Conservation (phyloP, 1,140 invertebrate genomes). For the Capitella teleta region DNA sequence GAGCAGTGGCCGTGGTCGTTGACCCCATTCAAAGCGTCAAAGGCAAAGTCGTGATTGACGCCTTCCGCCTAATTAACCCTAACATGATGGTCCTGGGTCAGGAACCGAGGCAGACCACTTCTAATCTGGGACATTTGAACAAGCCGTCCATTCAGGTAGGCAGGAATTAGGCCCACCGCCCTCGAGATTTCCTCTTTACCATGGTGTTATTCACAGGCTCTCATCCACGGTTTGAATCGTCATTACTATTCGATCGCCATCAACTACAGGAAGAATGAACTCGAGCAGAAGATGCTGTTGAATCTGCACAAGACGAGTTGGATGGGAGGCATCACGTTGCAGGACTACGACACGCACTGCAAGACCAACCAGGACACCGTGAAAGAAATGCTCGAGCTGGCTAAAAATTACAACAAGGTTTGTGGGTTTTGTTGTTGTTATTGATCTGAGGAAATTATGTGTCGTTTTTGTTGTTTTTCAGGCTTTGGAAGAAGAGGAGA, state of each 20-base stretch:
- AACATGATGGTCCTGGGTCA: conserved; percentile 99
- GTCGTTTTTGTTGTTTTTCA: conserved; percentile 20
- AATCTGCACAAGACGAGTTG: conserved; percentile 99
- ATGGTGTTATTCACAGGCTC: conserved; percentile 69
- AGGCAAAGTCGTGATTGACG: conserved; percentile 56
- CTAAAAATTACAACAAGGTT: conserved; percentile 97
- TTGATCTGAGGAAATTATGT: neutral
- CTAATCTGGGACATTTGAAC: conserved; percentile 94
- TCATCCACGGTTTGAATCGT: conserved; percentile 96
- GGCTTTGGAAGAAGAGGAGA: conserved; percentile 97
- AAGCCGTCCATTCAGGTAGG: conserved; percentile 88
- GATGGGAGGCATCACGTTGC: conserved; percentile 93
- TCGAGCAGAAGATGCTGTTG: conserved; percentile 97
- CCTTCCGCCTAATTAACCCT: conserved; percentile 79
- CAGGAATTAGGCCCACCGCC: too few species aligned
- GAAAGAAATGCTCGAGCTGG: conserved; percentile 90
- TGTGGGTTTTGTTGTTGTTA: conserved; percentile 1
- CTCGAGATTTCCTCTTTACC: too few species aligned
- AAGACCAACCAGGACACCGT: conserved; percentile 75
- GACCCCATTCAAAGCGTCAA: conserved; percentile 99
- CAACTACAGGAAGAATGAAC: conserved; percentile 96
- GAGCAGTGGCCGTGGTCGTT: conserved; percentile 97
- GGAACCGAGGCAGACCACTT: conserved; percentile 96
- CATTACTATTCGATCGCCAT: conserved; percentile 99
- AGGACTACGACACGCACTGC: conserved; percentile 92